Evolutionary conservation across 2,113 vertebrate species (phyloP).

Genomic region (Centrocercus urophasianus): DNA sequence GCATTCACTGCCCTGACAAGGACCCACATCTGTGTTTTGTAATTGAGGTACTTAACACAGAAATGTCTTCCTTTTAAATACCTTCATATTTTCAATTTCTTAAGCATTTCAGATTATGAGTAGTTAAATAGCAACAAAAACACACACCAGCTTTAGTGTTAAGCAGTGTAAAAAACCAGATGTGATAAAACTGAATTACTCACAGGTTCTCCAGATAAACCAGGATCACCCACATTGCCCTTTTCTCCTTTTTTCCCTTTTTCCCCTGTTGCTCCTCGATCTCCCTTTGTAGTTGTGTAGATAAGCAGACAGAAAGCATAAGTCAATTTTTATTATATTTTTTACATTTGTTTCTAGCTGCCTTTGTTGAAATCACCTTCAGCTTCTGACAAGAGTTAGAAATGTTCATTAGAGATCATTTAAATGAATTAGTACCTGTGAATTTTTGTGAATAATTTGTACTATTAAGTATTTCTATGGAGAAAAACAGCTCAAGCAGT

Average conservation of each 20-base stretch:
- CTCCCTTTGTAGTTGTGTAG: slow-evolving; percentile 76
- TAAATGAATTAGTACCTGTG: not conserved
- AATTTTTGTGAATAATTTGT: not conserved
- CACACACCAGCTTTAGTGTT: not conserved
- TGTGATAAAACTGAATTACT: slow-evolving; percentile 55
- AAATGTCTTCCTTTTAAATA: not conserved
- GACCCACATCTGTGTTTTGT: not conserved
- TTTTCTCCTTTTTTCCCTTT: slow-evolving; percentile 86
- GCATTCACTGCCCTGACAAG: not conserved
- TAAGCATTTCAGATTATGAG: not conserved
- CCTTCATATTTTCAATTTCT: not conserved
- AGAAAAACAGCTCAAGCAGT: not conserved
- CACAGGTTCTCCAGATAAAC: slow-evolving; percentile 83
- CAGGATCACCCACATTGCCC: slow-evolving; percentile 85
- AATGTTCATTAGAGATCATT: not conserved
- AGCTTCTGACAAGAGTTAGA: not conserved
- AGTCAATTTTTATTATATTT: slow-evolving; percentile 21
- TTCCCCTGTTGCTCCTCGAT: slow-evolving; percentile 85
- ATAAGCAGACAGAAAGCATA: not conserved
- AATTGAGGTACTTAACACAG: not conserved
- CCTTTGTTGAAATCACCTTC: not conserved
- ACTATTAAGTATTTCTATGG: not conserved
- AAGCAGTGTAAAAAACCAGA: not conserved
- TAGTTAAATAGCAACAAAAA: not conserved
- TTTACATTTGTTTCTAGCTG: not conserved